Percentiles rank a stretch among this genome's conserved stretches.
phyloP scores from a whole-genome alignment of 2,113 vertebrate genomes.

The Esox niger region DNA sequence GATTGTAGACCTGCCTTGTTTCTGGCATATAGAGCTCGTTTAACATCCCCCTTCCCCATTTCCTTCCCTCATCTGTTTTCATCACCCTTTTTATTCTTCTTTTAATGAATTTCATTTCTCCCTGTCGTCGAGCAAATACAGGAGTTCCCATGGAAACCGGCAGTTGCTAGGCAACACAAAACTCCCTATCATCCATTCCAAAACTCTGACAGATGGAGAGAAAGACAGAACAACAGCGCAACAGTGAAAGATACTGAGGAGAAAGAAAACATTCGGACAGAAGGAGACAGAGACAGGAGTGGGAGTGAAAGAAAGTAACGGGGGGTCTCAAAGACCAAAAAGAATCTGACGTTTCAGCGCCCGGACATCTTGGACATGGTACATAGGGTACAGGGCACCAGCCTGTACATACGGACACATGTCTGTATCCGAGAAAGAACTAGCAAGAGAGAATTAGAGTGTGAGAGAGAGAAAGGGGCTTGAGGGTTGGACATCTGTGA shows the following conservation, averaged over 20 bases:
- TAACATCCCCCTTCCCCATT: constrained; percentile 10
- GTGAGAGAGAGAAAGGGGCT: neutral
- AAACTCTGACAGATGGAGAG: constrained; percentile 77
- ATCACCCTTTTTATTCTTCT: constrained; percentile 63
- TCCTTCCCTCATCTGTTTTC: constrained; percentile 24
- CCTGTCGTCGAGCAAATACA: constrained; percentile 61
- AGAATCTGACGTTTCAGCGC: neutral
- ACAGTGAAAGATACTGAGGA: constrained; percentile 30
- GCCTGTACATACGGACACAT: neutral
- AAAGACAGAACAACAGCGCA: constrained; percentile 42
- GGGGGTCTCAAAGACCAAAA: neutral
- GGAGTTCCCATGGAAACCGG: constrained; percentile 67
- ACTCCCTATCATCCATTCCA: constrained; percentile 80
- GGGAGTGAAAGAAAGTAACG: constrained; percentile 8
- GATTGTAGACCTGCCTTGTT: constrained; percentile 1
- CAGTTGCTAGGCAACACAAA: constrained; percentile 78
- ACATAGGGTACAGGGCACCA: neutral
- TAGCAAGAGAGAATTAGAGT: neutral
- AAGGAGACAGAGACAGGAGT: constrained; percentile 13
- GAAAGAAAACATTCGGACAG: constrained; percentile 10
- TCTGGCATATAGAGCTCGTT: constrained; percentile 4
- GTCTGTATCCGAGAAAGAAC: neutral
- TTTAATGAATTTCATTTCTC: constrained; percentile 77
- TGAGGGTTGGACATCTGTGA: neutral
- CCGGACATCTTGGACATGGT: neutral